Percentiles rank a stretch among this genome's conserved stretches.
phyloP scores from a whole-genome alignment of 2,888 invertebrate species.

The Drosophila pseudotakahashii region DNA sequence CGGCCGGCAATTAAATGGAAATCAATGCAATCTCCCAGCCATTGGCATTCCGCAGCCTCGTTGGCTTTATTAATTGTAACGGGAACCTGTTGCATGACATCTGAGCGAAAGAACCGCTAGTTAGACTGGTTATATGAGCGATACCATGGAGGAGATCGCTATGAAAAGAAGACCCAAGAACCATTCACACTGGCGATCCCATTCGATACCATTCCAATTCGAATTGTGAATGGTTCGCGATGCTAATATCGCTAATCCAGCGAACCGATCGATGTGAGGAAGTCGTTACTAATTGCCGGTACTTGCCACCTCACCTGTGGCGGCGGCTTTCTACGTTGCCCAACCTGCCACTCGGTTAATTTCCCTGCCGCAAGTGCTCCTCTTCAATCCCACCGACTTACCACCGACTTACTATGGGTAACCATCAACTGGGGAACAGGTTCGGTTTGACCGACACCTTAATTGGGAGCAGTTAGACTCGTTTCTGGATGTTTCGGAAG shows the following conservation, averaged over 20 bases:
- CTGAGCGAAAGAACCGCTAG: constrained; percentile 62
- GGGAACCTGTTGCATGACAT: constrained; percentile 73
- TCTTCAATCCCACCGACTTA: not conserved
- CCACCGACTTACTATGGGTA: too few relatives aligned
- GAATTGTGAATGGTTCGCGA: constrained; percentile 13
- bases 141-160: not conserved
- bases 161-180: constrained; percentile 3
- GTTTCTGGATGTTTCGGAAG: constrained; percentile 60
- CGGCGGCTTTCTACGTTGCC: constrained; percentile 56
- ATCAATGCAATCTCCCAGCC: constrained; percentile 64
- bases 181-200: constrained; percentile 28
- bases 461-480: constrained; percentile 73
- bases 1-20: constrained; percentile 66
- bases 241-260: constrained; percentile 52
- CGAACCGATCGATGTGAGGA: constrained; percentile 15
- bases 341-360: constrained; percentile 37
- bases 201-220: constrained; percentile 43
- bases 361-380: constrained; percentile 32
- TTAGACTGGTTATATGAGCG: constrained; percentile 54
- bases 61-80: constrained; percentile 75
- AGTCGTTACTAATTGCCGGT: constrained; percentile 41
- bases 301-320: constrained; percentile 36
- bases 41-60: constrained; percentile 59
- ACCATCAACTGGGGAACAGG: constrained; percentile 50
- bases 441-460: constrained; percentile 71